phyloP scores from a whole-genome alignment of 2,888 invertebrate species.

The Sicus ferrugineus region DNA sequence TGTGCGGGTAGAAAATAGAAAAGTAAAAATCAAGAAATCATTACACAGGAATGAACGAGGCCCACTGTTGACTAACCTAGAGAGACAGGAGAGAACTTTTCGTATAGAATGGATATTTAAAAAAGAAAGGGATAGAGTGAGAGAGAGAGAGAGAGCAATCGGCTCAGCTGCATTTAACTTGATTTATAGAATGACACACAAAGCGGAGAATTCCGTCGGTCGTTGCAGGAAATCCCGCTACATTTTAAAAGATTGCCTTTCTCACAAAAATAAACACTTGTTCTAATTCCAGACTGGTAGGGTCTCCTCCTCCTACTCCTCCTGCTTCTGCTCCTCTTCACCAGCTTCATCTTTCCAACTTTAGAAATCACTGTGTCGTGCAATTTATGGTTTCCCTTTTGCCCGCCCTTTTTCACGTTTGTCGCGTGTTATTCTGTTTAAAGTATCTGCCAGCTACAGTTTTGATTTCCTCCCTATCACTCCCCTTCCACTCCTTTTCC shows the following conservation, averaged over 20 bases:
- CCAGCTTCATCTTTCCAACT: background rate
- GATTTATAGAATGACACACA: constrained; percentile 16
- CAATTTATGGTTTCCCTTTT: constrained; percentile 4
- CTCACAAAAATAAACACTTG: constrained; percentile 13
- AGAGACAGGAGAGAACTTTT: too few relatives aligned
- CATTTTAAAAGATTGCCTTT: background rate
- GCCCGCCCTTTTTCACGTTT: background rate
- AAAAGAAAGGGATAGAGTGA: background rate
- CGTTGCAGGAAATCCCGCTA: background rate
- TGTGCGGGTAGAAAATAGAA: background rate
- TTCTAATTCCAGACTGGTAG: constrained; percentile 9
- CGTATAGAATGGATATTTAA: background rate
- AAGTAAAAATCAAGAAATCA: too few relatives aligned
- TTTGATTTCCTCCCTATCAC: background rate
- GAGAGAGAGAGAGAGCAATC: background rate
- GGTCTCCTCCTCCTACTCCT: background rate
- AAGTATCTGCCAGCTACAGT: background rate
- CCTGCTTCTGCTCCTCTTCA: background rate
- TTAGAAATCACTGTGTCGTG: background rate
- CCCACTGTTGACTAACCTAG: background rate
- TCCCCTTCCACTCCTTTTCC: background rate
- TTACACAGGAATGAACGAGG: background rate
- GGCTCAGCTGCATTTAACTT: background rate
- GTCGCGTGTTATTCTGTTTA: constrained; percentile 5
- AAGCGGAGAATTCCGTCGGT: background rate